A percentile compares a stretch with the other conserved stretches of the same genome.
These are phyloP conservation scores for Melanophora roralis DNA, from an alignment of 2,888 invertebrate species.

Conservation along the genomic window DNA sequence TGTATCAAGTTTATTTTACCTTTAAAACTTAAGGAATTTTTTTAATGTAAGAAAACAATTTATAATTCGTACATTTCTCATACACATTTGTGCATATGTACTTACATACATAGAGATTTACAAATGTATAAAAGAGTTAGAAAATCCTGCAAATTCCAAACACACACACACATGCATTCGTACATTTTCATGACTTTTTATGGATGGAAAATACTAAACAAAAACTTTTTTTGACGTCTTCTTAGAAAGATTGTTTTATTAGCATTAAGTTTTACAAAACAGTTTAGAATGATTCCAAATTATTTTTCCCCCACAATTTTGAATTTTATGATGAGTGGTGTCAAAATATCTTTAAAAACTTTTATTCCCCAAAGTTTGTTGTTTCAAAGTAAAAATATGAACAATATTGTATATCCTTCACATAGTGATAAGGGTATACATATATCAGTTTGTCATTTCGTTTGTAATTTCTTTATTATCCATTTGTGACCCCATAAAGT, in stretches of 20 bases:
- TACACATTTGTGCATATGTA: too few relatives aligned
- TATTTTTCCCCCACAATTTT: background rate
- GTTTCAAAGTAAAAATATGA: conserved; percentile 5
- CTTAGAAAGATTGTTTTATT: background rate
- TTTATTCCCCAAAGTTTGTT: conserved; percentile 13
- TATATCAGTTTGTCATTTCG: too few relatives aligned
- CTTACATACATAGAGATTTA: too few relatives aligned
- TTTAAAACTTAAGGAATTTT: background rate
- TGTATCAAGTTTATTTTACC: too few relatives aligned
- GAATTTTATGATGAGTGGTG: conserved; percentile 18
- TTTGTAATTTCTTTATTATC: too few relatives aligned
- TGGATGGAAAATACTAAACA: background rate
- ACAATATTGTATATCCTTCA: too few relatives aligned
- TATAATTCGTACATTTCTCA: too few relatives aligned
- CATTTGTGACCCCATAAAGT: too few relatives aligned
- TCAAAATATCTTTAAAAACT: conserved; percentile 23
- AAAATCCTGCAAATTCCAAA: background rate
- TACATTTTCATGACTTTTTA: background rate
- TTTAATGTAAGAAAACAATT: background rate
- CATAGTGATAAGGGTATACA: too few relatives aligned
- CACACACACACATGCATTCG: too few relatives aligned
- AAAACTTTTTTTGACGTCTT: background rate
- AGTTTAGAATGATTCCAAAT: background rate
- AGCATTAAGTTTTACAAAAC: background rate
- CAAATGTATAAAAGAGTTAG: too few relatives aligned